Evolutionary conservation across 2,797 vertebrate genomes (phyloP).

Genomic region (Urosaurus nigricauda): DNA sequence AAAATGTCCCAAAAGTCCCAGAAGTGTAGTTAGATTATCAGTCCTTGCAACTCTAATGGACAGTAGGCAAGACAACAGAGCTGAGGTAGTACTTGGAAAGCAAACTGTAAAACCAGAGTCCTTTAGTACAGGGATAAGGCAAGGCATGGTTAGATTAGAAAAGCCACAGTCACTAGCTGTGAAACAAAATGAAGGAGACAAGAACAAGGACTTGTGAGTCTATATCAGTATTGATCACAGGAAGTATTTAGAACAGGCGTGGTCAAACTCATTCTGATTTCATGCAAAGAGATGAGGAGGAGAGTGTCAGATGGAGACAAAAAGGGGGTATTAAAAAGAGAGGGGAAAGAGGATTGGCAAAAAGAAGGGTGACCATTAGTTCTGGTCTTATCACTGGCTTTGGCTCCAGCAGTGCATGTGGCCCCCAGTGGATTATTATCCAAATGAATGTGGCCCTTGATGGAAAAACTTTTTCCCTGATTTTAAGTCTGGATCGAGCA

Average conservation of each 20-base stretch:
- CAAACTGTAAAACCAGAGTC: background rate
- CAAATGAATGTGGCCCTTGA: background rate
- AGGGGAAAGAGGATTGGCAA: background rate
- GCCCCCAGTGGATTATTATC: background rate
- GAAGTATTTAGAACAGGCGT: background rate
- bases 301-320: background rate
- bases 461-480: background rate
- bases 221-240: background rate
- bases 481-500: background rate
- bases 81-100: background rate
- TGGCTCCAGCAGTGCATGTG: too few relatives aligned
- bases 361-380: background rate
- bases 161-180: background rate
- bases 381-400: background rate
- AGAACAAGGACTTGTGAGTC: background rate
- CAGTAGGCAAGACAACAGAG: background rate
- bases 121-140: background rate
- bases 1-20: background rate
- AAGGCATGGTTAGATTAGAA: background rate
- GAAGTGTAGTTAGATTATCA: background rate
- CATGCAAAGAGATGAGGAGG: background rate
- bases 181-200: background rate
- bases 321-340: background rate
- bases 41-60: background rate
- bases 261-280: constrained; percentile 5